Base-by-base conservation (phyloP, 2,888 invertebrate genomes). In the Idaea aversata region DNA sequence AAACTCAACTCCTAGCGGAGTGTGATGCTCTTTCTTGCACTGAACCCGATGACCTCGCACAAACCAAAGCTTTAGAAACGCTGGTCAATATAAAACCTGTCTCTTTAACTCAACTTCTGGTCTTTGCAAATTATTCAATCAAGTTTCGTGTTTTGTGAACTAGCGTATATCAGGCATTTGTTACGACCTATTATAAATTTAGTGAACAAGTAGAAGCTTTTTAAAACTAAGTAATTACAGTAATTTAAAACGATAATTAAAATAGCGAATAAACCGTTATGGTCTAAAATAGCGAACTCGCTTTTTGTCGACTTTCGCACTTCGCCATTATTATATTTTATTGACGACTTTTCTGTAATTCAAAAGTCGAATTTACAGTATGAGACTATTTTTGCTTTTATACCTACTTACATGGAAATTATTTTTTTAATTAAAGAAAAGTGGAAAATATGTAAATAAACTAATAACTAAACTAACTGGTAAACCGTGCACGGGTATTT, bases 21-120 rank as follows among this genome's bases (percentile, higher is more conserved):
- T 25, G 10, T 47, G 61, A 7, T 57, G 47, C 5, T 59, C 61
- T 57, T 36, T 64, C 59, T 74, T 68, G 66, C 70, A 72, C 71
- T 77, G 76, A 79, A 85, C 78, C 75, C 70, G 84, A 61, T 75
- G 79, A 74, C 83, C 84, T 85, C 81, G 82, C 75, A 76, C 76
- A 77, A 77, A 67, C 75, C 66, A 71, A 68, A 67, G 67, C 65
- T 59, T 66, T 57, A 38, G 61, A 63, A 64, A 47, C 35, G 63
- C 62, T 60, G 57, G 25, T 7, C 57, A 63, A 15, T 62, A 34
- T 57, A 5, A 7, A 57, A 38, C 35, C 47, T n/a, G 59, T 34
- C 13, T 5, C 35, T 57, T 7, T 36, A 16, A 62, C 64, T 64
- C 60, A 63, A 47, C 47, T 47, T 47, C 47, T 47, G 47, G 47